Evolutionary conservation across 2,888 invertebrate genomes (phyloP), one percentile per base, ranked within the genome.

Genomic region (Adineta ricciae): DNA sequence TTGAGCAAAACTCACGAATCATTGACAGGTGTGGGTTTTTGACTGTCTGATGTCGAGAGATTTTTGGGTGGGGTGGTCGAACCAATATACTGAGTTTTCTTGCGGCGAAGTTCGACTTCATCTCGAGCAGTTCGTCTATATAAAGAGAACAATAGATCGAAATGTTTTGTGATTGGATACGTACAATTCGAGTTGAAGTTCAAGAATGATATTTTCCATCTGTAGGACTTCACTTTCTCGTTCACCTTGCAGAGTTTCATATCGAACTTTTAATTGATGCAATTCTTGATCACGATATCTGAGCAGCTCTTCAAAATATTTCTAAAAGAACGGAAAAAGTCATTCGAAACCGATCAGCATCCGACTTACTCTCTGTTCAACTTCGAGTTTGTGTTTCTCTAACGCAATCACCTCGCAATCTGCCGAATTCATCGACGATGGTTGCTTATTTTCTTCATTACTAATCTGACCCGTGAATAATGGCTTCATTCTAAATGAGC

Each of bases 221-320:
- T 78, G 78, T n/a, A 78, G 1, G n/a, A 78, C n/a, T 78, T 78
- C 78, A 11, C 38, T 78, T 41, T 78, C 78, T 11, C 78, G 78
- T n/a, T 78, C 78, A 41, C 78, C 2, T 78, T 78, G 38, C 14
- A 78, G 41, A 9, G 38, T 78, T 14, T 78, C 78, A 78, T 41
- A 78, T 24, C 41, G 78, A 78, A 78, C 41, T 78, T 78, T 78
- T 4, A 78, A 1, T 41, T 78, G 78, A 41, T 78, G 78, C 14
- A 78, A 78, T 78, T 78, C 78, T 7, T 41, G 78, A 78, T 78
- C 78, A 24, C 78, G 41, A 41, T 78, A 41, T 14, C n/a, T 38
- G 11, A 78, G n/a, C 14, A 78, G 24, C n/a, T 78, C 78, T 78
- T 78, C 78, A 32, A 78, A 78, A n/a, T 78, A 78, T 78, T 41